Base-by-base conservation (phyloP, 2,888 invertebrate species). In the Deilephila porcellus region DNA sequence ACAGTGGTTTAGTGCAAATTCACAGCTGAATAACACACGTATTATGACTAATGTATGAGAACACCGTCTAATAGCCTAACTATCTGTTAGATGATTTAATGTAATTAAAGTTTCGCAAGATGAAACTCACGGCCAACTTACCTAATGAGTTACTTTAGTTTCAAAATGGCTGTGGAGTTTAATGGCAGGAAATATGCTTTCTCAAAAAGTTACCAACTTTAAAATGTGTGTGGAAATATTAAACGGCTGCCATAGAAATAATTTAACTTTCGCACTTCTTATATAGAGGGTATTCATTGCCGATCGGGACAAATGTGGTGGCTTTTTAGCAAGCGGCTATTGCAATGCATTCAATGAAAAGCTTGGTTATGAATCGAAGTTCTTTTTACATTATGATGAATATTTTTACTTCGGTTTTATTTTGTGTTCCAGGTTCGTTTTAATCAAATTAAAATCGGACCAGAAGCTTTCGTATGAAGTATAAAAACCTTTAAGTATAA, bases 1-100 rank as follows among this genome's bases (percentile, higher is more conserved):
- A 82, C 82, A 83, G 7, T 60, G 56, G 60, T 64, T 67, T 60
- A 53, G 14, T 25, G 19, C 0, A 32, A 25, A 34, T 71, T 8
- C n/a, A 29, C 25, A 71, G 32, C 25, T n/a, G 8, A 59, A 56
- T 71, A 56, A 53, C n/a, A 56, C 25, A 29, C 34, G 17, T 59
- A 59, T 56, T 32, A 29, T 34, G 11, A 29, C 60, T 71, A 56
- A 60, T 71, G 45, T 60, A 62, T 52, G 29, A 71, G 19, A 32
- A 59, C 52, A 37, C 0, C 45, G 25, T 11, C 25, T 71, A 62
- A 62, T 62, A 62, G 52, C 32, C 60, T 71, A 52, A 71, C 60
- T 45, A 29, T 62, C 60, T 29, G n/a, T 62, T 72, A 64, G 34
- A 72, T 14, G 34, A 72, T 19, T 63, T 72, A 64, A 64, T 20